Evolutionary conservation across 2,797 vertebrate genomes (phyloP).

Genomic region (Chelon auratus): DNA sequence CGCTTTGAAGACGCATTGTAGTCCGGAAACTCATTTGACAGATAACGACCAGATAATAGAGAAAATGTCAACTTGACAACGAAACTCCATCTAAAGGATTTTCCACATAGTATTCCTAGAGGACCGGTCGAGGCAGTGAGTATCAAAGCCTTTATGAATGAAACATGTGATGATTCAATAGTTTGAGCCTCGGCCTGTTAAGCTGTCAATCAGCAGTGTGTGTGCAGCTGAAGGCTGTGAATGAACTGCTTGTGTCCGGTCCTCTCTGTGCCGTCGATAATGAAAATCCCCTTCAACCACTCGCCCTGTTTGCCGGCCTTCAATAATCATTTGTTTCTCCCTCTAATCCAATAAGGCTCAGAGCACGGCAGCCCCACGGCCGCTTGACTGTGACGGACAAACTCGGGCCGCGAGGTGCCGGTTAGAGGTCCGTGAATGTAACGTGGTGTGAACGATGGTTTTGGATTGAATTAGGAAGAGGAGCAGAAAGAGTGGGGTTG

Average conservation of each 20-base stretch:
- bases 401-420: constrained; percentile 45
- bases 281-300: constrained; percentile 57
- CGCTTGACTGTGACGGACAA: constrained; percentile 48
- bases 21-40: too few relatives aligned
- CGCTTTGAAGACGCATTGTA: too few relatives aligned
- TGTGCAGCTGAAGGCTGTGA: constrained; percentile 38
- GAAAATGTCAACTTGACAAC: too few relatives aligned
- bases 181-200: constrained; percentile 5
- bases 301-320: constrained; percentile 53
- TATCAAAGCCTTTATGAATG: constrained; percentile 32
- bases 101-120: neutral
- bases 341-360: constrained; percentile 75
- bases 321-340: constrained; percentile 64
- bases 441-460: constrained; percentile 37
- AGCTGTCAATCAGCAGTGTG: constrained; percentile 37
- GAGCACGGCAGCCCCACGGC: constrained; percentile 28
- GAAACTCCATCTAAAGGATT: too few relatives aligned
- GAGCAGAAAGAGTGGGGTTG: constrained; percentile 8
- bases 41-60: too few relatives aligned
- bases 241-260: constrained; percentile 25
- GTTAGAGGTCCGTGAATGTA: constrained; percentile 44
- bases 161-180: constrained; percentile 40
- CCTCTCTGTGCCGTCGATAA: constrained; percentile 42
- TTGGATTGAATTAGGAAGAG: constrained; percentile 39
- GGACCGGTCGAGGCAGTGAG: neutral